These are phyloP conservation scores for Salvelinus namaycush DNA, from an alignment of 2,113 vertebrate species.

Conservation along the genomic window DNA sequence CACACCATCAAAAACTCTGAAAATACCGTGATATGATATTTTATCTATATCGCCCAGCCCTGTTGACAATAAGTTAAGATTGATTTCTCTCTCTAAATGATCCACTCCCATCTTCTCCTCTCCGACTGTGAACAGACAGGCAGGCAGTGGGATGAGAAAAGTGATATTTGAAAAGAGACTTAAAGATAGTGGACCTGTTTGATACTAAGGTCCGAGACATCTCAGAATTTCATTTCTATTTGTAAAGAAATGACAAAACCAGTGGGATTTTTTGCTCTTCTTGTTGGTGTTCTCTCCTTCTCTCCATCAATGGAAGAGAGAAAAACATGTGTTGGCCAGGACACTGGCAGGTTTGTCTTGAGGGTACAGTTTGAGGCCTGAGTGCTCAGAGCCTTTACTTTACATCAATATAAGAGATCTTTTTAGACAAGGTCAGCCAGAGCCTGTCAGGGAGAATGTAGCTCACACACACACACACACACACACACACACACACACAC, in stretches of 20 bases:
- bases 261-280: background rate
- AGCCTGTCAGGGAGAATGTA: conserved; percentile 72
- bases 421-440: conserved; percentile 69
- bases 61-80: conserved; percentile 49
- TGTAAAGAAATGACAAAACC: background rate
- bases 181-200: conserved; percentile 11
- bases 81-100: conserved; percentile 44
- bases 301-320: conserved; percentile 12
- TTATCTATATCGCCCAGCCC: conserved; percentile 13
- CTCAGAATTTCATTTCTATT: background rate
- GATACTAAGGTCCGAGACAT: background rate
- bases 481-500: conserved; percentile 15
- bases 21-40: conserved; percentile 28
- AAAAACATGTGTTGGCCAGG: conserved; percentile 20
- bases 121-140: background rate
- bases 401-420: conserved; percentile 53
- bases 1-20: too few species aligned
- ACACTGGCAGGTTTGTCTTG: conserved; percentile 53
- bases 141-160: conserved; percentile 23
- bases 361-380: conserved; percentile 16
- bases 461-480: conserved; percentile 40
- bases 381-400: conserved; percentile 20
- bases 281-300: conserved; percentile 15
- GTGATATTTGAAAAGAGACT: conserved; percentile 23
- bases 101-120: conserved; percentile 8